Percentiles rank a stretch among this genome's conserved stretches.
phyloP scores from a whole-genome alignment of 1,140 invertebrate genomes.

The Manduca sexta region DNA sequence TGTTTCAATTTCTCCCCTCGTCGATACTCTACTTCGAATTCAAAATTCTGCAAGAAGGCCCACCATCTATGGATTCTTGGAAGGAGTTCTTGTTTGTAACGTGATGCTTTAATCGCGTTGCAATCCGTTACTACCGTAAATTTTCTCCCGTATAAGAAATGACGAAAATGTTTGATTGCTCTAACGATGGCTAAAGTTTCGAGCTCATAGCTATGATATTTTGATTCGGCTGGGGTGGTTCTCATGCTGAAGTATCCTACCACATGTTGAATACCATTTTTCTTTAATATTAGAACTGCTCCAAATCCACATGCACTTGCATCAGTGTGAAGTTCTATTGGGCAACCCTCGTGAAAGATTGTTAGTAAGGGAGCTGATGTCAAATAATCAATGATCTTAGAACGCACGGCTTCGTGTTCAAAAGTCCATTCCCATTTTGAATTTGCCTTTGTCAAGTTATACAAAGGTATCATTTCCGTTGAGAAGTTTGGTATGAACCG shows the following conservation, averaged over 20 bases:
- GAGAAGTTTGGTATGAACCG: constrained; percentile 60
- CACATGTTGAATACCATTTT: no score
- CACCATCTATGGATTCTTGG: constrained; percentile 41
- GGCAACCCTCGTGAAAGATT: constrained; percentile 19
- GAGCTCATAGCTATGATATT: constrained; percentile 51
- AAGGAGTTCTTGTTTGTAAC: constrained; percentile 29
- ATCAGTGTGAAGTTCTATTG: no score
- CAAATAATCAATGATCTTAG: constrained; percentile 12
- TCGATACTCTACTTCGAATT: constrained; percentile 14
- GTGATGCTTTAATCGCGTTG: constrained; percentile 24
- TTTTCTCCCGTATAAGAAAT: constrained; percentile 35
- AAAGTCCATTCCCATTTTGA: constrained; percentile 21
- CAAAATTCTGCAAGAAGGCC: constrained; percentile 25
- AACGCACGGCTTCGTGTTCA: constrained; percentile 16
- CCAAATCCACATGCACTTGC: no score
- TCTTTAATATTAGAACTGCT: no score
- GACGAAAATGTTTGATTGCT: constrained; percentile 20
- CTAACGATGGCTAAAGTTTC: constrained; percentile 45
- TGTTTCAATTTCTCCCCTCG: constrained; percentile 14
- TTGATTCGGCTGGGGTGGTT: no score
- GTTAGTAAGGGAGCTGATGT: constrained; percentile 32
- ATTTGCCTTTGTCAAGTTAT: constrained; percentile 13
- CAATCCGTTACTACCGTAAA: constrained; percentile 37
- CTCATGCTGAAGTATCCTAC: no score
- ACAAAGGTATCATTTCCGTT: constrained; percentile 33